These are phyloP conservation scores for Mycalesis mineus DNA, from an alignment of 2,888 invertebrate genomes.

Conservation along the genomic window DNA sequence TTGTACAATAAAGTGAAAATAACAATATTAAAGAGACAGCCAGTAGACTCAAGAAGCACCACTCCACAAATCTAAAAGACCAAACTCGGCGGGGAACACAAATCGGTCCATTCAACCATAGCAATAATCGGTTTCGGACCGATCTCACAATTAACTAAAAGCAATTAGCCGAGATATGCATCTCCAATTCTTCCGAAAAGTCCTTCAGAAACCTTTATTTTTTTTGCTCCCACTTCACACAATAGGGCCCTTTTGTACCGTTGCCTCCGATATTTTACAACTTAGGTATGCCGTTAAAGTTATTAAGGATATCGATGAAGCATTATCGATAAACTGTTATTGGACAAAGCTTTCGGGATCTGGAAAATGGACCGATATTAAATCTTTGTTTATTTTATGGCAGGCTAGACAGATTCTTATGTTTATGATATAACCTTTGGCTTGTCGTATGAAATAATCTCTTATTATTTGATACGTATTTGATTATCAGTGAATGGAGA, in stretches of 20 bases:
- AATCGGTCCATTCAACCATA: conserved; percentile 8
- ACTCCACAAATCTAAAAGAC: background rate
- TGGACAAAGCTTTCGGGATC: conserved; percentile 2
- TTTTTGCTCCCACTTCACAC: conserved; percentile 34
- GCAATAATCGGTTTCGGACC: background rate
- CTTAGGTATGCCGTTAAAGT: conserved; percentile 31
- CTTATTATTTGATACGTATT: no score
- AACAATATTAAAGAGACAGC: no score
- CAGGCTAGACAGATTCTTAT: background rate
- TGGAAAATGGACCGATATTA: background rate
- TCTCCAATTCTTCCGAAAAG: conserved; percentile 24
- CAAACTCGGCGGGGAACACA: background rate
- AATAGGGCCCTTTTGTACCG: conserved; percentile 38
- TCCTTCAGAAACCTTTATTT: conserved; percentile 32
- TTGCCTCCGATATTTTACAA: conserved; percentile 37
- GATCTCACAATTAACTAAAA: conserved; percentile 18
- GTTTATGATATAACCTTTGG: background rate
- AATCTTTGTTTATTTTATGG: conserved; percentile 6
- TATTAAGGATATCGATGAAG: conserved; percentile 29
- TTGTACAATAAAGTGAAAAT: no score
- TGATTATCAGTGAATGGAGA: no score
- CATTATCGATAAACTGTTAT: conserved; percentile 23
- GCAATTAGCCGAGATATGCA: conserved; percentile 28
- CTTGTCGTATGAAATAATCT: background rate
- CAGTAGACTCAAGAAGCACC: background rate